Evolutionary conservation across 2,888 invertebrate species (phyloP), one percentile per base, ranked within the genome.

Genomic region (Ophion ventricosus): DNA sequence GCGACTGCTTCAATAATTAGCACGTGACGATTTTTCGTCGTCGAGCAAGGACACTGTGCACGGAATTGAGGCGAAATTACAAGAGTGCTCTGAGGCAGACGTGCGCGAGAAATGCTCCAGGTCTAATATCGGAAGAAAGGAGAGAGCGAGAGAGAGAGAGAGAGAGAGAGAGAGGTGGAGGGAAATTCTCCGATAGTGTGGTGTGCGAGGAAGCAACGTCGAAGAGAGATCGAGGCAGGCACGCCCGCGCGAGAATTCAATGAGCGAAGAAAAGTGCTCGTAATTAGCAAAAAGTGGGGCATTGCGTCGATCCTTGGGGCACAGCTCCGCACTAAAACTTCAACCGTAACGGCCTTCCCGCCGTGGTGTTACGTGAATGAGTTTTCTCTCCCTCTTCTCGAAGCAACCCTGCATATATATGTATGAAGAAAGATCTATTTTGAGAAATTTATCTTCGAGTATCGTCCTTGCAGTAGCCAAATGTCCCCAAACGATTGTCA

Each of bases 251-350:
- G 75, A 81, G 85, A 88, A 88, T 87, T 88, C 80, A 75, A 86
- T 86, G 87, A 88, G 87, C 88, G 84, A 87, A 75, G 87, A 89
- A 89, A 88, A 88, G 87, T 88, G 87, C 85, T 87, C 73, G 88
- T 84, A 89, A 89, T 89, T 88, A 88, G 87, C 83, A 77, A 86
- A 81, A 84, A 84, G 81, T 84, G 79, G 84, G 79, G 56, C 84
- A 76, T 78, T 79, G 81, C 84, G 77, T 75, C 72, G 77, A 78
- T 67, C 26, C 67, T 80, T 86, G 83, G 64, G 29, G 70, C 75
- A 67, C 82, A 80, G 59, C 74, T 75, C 84, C 82, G 80, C 64
- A 75, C 74, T 66, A 80, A 79, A 84, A 84, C 64, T 78, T 49
- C 40, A 75, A 81, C 70, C 70, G 59, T 64, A 72, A 49, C 57